Conservation (phyloP, 2,113 vertebrate species). For the Marmota flaviventris region DNA sequence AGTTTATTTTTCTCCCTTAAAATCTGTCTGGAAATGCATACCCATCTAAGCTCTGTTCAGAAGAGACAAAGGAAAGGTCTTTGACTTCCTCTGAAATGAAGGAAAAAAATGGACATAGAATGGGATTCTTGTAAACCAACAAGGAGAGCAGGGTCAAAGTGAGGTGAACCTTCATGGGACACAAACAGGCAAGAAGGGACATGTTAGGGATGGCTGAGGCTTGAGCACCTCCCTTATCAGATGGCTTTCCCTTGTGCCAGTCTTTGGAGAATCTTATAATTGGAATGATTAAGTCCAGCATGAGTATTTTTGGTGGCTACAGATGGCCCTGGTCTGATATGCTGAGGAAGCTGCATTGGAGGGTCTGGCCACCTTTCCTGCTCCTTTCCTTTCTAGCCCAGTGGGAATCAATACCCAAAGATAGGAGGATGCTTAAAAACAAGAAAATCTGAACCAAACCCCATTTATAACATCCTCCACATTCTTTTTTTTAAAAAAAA, state of each 20-base stretch:
- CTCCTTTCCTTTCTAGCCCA: not conserved
- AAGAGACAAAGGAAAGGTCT: not conserved
- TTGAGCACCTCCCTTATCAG: not conserved
- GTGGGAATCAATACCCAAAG: not conserved
- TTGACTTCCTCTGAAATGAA: not conserved
- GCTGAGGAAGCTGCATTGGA: not conserved
- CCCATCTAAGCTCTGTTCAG: not conserved
- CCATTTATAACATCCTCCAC: not conserved
- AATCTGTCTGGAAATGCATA: constrained; percentile 1
- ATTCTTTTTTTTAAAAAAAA: too few relatives aligned
- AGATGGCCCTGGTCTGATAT: not conserved
- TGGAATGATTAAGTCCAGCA: not conserved
- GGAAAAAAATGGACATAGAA: not conserved
- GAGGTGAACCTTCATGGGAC: not conserved
- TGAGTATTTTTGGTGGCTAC: not conserved
- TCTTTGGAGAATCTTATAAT: not conserved
- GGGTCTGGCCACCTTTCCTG: not conserved
- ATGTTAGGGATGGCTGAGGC: accelerated
- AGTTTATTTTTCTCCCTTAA: not conserved
- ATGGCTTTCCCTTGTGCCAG: not conserved
- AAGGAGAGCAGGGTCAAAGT: not conserved
- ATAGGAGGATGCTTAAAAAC: not conserved
- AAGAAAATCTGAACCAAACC: not conserved
- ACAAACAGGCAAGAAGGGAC: not conserved
- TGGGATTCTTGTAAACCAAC: not conserved